Base-by-base conservation (phyloP, 1,140 invertebrate species). In the Trissolcus basalis region DNA sequence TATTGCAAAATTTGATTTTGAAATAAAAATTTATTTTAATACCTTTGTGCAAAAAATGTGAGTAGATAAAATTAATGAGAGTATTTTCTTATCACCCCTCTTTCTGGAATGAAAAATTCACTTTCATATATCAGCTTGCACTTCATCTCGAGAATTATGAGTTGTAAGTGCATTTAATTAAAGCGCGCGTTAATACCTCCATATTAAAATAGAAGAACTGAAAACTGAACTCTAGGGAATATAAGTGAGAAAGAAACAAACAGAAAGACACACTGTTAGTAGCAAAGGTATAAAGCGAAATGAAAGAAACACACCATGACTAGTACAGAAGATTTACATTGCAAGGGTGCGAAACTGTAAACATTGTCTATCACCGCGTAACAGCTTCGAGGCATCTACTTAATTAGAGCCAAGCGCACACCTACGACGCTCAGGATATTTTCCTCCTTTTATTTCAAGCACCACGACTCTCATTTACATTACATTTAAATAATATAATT, bases 341-440 rank as follows among this genome's bases (percentile, higher is more conserved):
- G 56, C 60, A 78, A 78, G 76, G 79, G 79, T 77, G 79, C 79
- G 79, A 80, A 78, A 77, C 76, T 78, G 79, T 58, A 71, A 80
- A 80, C 79, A 80, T 80, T 80, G 75, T 80, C 78, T 80, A 69
- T 78, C 71, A 70, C 55, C 68, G 71, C 63, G 71, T 73, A 69
- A 71, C 58, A 73, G 79, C 75, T 80, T 60, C 68, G 69, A 80
- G 79, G 79, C 76, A 78, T 80, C 78, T 80, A 80, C 79, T 80
- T 80, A 80, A 80, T 80, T 80, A 80, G 79, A 80, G 76, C 75
- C 71, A 72, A 73, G 63, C 72, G 74, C 56, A 27, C 56, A 70
- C 70, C 78, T 74, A 77, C 73, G 61, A 63, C 41, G 71, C 39
- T 71, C 47, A 72, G 61, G 75, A 64, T 60, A 64, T 77, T 69